A percentile compares a stretch with the other conserved stretches of the same genome.
These are phyloP conservation scores for Ochropleura plecta DNA, from an alignment of 2,888 invertebrate genomes.

Conservation along the genomic window DNA sequence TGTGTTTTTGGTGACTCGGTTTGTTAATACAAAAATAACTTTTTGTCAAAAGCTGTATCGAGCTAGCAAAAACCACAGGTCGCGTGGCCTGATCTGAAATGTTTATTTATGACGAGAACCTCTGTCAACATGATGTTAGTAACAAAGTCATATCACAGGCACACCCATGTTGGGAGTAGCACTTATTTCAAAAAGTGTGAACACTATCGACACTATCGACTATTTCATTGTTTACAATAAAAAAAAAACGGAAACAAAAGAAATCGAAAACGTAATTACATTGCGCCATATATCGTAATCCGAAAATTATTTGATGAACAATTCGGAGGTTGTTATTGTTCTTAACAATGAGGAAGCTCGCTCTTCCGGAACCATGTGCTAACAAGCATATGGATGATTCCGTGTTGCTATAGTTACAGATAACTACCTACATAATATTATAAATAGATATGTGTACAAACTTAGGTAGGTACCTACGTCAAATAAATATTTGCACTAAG, in stretches of 20 bases:
- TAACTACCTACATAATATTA: not conserved
- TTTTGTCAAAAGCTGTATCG: not conserved
- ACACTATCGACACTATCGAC: not conserved
- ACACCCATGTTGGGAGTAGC: no score
- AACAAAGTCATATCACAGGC: not conserved
- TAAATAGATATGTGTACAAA: not conserved
- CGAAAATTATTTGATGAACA: slow-evolving; percentile 34
- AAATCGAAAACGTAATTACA: slow-evolving; percentile 34
- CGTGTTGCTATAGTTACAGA: not conserved
- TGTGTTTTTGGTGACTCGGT: not conserved
- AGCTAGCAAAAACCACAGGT: not conserved
- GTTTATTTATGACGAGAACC: not conserved
- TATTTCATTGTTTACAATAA: not conserved
- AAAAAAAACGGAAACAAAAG: slow-evolving; percentile 13
- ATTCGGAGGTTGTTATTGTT: slow-evolving; percentile 36
- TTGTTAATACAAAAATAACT: not conserved
- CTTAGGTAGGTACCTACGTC: not conserved
- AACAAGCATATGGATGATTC: slow-evolving; percentile 17
- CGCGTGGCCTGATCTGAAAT: not conserved
- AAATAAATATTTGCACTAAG: not conserved
- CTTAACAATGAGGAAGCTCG: slow-evolving; percentile 21
- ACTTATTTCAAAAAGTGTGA: not conserved
- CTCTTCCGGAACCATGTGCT: slow-evolving; percentile 45
- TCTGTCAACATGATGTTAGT: not conserved
- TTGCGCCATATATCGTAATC: slow-evolving; percentile 33